Evolutionary conservation across 2,113 vertebrate genomes (phyloP).

Genomic region (Colinus virginianus): DNA sequence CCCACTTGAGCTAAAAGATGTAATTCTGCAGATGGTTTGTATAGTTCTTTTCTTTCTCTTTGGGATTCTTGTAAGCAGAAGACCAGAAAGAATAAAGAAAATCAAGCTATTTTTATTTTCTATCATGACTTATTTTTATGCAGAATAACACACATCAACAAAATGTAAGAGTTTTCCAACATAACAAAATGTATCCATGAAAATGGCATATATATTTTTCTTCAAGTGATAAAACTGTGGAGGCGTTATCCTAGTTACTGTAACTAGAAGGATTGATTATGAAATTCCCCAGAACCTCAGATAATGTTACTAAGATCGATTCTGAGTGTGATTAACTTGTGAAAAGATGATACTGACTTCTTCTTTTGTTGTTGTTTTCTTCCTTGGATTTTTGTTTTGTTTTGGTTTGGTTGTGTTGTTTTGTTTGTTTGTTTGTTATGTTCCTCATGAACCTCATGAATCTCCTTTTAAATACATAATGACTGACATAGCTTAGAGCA

Average conservation of each 20-base stretch:
- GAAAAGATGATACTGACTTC: neutral
- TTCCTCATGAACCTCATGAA: neutral
- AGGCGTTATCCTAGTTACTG: neutral
- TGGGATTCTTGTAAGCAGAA: neutral
- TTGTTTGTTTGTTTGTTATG: too few relatives aligned
- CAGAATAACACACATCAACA: neutral
- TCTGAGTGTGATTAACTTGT: neutral
- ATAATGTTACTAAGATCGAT: rapidly evolving
- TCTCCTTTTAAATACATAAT: neutral
- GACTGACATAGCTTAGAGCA: neutral
- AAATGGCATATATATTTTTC: neutral
- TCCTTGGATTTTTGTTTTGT: too few relatives aligned
- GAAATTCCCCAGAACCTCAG: neutral
- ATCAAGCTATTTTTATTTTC: neutral
- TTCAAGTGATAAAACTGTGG: neutral
- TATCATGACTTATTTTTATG: neutral
- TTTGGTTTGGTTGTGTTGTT: neutral
- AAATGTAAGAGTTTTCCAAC: neutral
- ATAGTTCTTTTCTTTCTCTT: neutral
- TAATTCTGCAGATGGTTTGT: neutral
- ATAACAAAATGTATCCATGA: neutral
- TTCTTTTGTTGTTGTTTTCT: neutral
- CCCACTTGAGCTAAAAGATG: neutral
- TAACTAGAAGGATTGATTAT: neutral
- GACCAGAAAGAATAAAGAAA: neutral